These are phyloP conservation scores for Scomber colias DNA, from an alignment of 2,113 vertebrate species.

Conservation along the genomic window DNA sequence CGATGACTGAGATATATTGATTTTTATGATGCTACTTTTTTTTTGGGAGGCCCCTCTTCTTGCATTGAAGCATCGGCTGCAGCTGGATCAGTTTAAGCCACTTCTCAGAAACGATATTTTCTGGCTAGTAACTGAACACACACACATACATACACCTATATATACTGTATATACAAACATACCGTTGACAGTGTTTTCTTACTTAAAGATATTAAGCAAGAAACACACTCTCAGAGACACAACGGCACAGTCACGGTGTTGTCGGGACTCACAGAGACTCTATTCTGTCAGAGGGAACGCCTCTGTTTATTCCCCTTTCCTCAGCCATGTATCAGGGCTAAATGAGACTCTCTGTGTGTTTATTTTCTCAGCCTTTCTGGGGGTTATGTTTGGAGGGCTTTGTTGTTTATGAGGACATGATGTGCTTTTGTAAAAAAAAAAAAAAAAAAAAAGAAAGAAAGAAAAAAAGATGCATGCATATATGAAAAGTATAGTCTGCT, in stretches of 20 bases:
- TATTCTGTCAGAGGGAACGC: slow-evolving; percentile 66
- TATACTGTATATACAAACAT: no score
- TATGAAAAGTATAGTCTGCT: slow-evolving; percentile 48
- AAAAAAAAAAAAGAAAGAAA: background rate
- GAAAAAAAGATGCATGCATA: background rate
- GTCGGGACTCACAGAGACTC: slow-evolving; percentile 62
- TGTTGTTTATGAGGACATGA: slow-evolving; percentile 58
- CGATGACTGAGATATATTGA: background rate
- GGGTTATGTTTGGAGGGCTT: slow-evolving; percentile 60
- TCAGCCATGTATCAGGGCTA: slow-evolving; percentile 52
- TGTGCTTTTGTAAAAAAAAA: slow-evolving; percentile 47
- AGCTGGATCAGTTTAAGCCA: background rate
- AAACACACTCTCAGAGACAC: slow-evolving; percentile 33
- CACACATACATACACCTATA: no score
- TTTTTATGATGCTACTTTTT: background rate
- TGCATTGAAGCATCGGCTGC: background rate
- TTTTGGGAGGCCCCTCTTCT: background rate
- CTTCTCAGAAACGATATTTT: background rate
- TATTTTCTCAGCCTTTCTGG: slow-evolving; percentile 67
- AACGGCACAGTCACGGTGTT: slow-evolving; percentile 36
- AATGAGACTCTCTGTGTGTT: slow-evolving; percentile 67
- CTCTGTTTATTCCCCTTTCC: slow-evolving; percentile 74
- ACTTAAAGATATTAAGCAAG: slow-evolving; percentile 21
- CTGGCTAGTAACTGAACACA: background rate
- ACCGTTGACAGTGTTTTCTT: slow-evolving; percentile 7